Evolutionary conservation across 2,797 vertebrate species (phyloP).

Genomic region (Oreochromis grahami): DNA sequence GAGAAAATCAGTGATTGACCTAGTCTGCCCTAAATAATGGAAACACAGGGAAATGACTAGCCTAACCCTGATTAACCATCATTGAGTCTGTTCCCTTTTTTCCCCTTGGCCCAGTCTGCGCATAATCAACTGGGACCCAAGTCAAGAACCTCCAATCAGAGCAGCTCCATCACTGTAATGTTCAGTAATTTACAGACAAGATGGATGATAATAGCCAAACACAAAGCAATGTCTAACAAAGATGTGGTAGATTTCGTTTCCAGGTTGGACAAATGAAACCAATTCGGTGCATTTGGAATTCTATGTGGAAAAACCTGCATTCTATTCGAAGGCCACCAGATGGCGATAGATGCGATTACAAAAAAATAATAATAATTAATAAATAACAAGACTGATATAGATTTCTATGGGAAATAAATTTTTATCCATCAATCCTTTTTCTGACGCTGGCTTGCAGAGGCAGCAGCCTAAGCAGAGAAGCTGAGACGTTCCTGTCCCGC

Average conservation of each 20-base stretch:
- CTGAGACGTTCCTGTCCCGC: background rate
- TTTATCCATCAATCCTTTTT: background rate
- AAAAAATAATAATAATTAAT: background rate
- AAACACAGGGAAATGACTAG: background rate
- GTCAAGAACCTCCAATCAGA: background rate
- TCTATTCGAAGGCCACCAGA: background rate
- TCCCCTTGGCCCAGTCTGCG: background rate
- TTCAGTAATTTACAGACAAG: background rate
- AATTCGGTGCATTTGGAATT: background rate
- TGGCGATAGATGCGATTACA: background rate
- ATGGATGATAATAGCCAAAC: background rate
- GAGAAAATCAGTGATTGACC: background rate
- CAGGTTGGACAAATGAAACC: background rate
- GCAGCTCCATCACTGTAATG: background rate
- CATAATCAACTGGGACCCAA: background rate
- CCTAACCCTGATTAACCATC: background rate
- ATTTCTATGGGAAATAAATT: background rate
- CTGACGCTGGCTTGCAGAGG: background rate
- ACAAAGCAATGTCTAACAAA: background rate
- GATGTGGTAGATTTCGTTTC: background rate
- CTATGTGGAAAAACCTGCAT: background rate
- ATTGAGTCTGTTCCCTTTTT: background rate
- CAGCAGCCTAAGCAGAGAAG: background rate
- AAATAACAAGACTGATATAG: background rate
- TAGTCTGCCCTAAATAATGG: background rate